Conservation (phyloP, 2,113 vertebrate species). For the Phaetusa simplex region DNA sequence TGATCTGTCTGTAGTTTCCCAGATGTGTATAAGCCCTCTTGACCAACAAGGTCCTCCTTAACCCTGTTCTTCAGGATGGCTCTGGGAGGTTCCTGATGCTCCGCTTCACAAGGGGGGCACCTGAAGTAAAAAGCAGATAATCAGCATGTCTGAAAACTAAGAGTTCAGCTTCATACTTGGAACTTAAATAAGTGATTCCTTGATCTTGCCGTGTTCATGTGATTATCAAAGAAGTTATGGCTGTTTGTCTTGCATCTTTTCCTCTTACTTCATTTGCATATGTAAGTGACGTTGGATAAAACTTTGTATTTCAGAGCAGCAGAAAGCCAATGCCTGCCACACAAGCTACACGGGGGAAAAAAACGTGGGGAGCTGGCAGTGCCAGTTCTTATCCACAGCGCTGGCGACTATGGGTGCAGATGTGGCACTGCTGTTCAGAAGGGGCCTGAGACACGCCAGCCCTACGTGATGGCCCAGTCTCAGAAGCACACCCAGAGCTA, state of each 20-base stretch:
- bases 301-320: background rate
- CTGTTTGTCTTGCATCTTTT: background rate
- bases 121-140: background rate
- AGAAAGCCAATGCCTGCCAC: background rate
- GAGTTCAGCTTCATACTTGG: background rate
- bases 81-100: background rate
- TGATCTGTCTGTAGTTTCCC: background rate
- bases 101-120: background rate
- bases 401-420: no score
- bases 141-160: background rate
- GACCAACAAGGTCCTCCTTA: background rate
- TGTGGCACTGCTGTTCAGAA: rapidly evolving
- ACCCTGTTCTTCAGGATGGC: background rate
- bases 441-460: background rate
- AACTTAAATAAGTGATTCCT: background rate
- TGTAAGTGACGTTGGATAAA: background rate
- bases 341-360: background rate
- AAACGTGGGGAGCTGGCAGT: background rate
- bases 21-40: background rate
- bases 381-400: rapidly evolving
- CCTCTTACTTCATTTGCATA: background rate
- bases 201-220: background rate
- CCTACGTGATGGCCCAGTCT: rapidly evolving
- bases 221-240: background rate
- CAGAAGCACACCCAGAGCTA: background rate